Percentiles rank a stretch among this genome's conserved stretches.
Evolutionary conservation across 2,797 vertebrate genomes (phyloP).

Genomic region (Catharus ustulatus): DNA sequence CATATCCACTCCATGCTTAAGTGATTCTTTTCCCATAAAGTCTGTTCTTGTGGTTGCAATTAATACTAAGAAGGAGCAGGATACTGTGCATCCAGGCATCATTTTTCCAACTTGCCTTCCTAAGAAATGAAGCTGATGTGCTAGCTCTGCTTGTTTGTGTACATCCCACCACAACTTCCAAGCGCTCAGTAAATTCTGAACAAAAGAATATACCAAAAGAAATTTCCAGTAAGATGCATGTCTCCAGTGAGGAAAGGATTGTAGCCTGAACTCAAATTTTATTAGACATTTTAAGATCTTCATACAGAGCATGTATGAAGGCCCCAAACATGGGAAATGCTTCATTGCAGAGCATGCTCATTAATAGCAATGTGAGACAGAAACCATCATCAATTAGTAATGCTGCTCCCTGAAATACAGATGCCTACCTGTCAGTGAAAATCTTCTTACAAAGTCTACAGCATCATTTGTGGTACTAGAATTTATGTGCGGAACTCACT

Average conservation of each 20-base stretch:
- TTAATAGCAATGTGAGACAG: not conserved
- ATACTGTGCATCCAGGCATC: not conserved
- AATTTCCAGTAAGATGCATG: not conserved
- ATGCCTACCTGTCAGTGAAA: not conserved
- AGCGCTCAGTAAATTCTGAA: not conserved
- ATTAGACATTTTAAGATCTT: not conserved
- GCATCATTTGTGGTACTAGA: not conserved
- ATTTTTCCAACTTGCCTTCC: not conserved
- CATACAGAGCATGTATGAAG: not conserved
- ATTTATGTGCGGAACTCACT: not conserved
- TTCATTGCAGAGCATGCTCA: not conserved
- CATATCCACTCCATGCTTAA: not conserved
- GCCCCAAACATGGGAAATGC: not conserved
- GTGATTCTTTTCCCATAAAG: not conserved
- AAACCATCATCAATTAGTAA: conserved; percentile 11
- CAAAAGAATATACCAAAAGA: not conserved
- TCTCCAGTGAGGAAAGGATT: not conserved
- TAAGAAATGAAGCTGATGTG: not conserved
- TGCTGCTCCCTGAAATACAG: not conserved
- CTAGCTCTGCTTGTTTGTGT: not conserved
- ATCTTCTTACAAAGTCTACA: not conserved
- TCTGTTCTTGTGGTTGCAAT: not conserved
- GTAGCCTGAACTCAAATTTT: not conserved
- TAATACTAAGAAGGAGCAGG: not conserved
- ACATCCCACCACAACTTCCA: not conserved